Evolutionary conservation across 2,113 vertebrate genomes (phyloP).

Genomic region (Emydocephalus ijimae): DNA sequence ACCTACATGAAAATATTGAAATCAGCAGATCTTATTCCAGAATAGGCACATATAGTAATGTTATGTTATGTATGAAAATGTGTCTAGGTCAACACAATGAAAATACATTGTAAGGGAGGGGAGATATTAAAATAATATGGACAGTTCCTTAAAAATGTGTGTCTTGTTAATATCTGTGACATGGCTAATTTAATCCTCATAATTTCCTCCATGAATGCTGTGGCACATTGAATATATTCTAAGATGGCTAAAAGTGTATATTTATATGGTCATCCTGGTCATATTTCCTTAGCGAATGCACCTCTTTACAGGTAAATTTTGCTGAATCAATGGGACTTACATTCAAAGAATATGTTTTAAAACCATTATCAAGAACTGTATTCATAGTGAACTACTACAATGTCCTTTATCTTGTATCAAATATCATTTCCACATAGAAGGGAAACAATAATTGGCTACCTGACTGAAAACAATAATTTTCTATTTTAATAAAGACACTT

Average conservation of each 20-base stretch:
- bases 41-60: neutral
- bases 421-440: neutral
- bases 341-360: neutral
- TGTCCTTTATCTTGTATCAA: neutral
- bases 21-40: neutral
- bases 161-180: constrained; percentile 17
- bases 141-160: constrained; percentile 30
- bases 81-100: constrained; percentile 34
- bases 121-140: constrained; percentile 27
- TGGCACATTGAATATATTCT: constrained; percentile 32
- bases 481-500: neutral
- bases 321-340: neutral
- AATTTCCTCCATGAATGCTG: constrained; percentile 39
- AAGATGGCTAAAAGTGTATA: constrained; percentile 21
- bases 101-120: constrained; percentile 38
- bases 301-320: neutral
- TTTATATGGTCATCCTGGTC: neutral
- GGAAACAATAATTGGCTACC: neutral
- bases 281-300: neutral
- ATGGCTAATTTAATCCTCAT: constrained; percentile 47
- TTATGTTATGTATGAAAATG: neutral
- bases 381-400: constrained; percentile 22
- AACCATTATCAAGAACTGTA: neutral
- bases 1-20: neutral
- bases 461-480: constrained; percentile 54